Conservation (phyloP, 1,140 invertebrate species). For the Coelopa frigida region DNA sequence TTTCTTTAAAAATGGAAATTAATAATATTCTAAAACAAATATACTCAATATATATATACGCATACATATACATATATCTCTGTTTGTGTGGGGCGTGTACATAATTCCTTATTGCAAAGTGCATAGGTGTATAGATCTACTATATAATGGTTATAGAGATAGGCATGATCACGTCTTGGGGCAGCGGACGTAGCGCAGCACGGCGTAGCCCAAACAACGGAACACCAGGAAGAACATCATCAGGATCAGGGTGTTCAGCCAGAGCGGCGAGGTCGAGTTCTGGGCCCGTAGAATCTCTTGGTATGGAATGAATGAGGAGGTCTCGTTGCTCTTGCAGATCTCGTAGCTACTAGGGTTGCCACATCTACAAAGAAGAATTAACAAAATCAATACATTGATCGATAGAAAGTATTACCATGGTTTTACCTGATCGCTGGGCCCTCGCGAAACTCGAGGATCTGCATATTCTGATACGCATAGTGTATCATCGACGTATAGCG, state of each 20-base stretch:
- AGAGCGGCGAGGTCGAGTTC: slow-evolving; percentile 56
- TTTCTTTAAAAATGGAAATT: neutral
- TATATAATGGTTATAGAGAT: neutral
- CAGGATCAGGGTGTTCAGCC: slow-evolving; percentile 70
- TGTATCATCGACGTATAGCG: slow-evolving; percentile 73
- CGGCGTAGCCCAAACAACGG: slow-evolving; percentile 65
- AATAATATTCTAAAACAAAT: neutral
- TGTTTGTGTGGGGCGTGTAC: neutral
- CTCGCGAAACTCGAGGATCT: slow-evolving; percentile 72
- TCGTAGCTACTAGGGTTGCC: slow-evolving; percentile 60
- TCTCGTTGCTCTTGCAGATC: slow-evolving; percentile 53
- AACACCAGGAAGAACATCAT: slow-evolving; percentile 66
- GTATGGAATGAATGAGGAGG: slow-evolving; percentile 55
- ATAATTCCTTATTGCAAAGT: neutral
- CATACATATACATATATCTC: neutral
- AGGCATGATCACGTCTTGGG: slow-evolving; percentile 36
- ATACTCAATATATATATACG: too few species aligned
- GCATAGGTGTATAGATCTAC: neutral
- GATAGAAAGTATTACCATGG: neutral
- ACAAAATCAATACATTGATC: neutral
- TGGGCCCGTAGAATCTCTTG: slow-evolving; percentile 62
- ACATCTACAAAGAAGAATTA: slow-evolving; percentile 50
- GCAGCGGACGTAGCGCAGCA: slow-evolving; percentile 64
- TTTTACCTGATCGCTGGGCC: slow-evolving; percentile 62
- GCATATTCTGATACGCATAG: slow-evolving; percentile 81